phyloP scores from a whole-genome alignment of 2,797 vertebrate species.

The Hozukius guyotensis region DNA sequence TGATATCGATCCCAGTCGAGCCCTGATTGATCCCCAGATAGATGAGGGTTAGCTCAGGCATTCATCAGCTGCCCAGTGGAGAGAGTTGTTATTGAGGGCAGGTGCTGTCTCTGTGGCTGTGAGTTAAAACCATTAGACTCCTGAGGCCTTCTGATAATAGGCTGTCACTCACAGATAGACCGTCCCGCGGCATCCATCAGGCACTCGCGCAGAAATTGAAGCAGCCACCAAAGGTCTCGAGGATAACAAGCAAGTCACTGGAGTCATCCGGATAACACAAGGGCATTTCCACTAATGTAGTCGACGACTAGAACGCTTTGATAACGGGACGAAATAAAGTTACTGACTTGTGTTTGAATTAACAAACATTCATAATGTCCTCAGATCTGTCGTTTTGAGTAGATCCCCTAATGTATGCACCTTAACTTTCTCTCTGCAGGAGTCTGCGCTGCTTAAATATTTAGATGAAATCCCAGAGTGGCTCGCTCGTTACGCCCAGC shows the following conservation, averaged over 20 bases:
- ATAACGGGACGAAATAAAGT: conserved; percentile 43
- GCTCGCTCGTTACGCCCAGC: conserved; percentile 87
- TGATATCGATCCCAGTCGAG: conserved; percentile 81
- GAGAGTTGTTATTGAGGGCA: conserved; percentile 83
- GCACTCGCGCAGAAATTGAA: conserved; percentile 70
- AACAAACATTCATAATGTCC: conserved; percentile 15
- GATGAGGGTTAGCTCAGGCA: conserved; percentile 81
- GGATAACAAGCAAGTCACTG: conserved; percentile 72
- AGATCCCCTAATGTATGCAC: conserved; percentile 17
- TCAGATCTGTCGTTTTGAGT: conserved; percentile 16
- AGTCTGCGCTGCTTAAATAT: conserved; percentile 88
- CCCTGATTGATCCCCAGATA: conserved; percentile 85
- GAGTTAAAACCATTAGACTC: conserved; percentile 86
- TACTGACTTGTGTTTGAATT: conserved; percentile 25
- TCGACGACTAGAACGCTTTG: conserved; percentile 40
- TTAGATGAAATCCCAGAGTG: conserved; percentile 90
- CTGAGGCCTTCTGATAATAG: conserved; percentile 83
- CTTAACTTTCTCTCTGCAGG: conserved; percentile 76
- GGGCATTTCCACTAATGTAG: conserved; percentile 50
- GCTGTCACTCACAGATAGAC: conserved; percentile 79
- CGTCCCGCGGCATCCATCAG: conserved; percentile 65
- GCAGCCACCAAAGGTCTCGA: conserved; percentile 69
- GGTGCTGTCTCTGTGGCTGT: conserved; percentile 77
- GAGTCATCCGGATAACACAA: conserved; percentile 65
- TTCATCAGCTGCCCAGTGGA: conserved; percentile 81